A percentile compares a stretch with the other conserved stretches of the same genome.
These are phyloP conservation scores for Oreochromis mossambicus DNA, from an alignment of 2,797 vertebrate species.

Conservation along the genomic window DNA sequence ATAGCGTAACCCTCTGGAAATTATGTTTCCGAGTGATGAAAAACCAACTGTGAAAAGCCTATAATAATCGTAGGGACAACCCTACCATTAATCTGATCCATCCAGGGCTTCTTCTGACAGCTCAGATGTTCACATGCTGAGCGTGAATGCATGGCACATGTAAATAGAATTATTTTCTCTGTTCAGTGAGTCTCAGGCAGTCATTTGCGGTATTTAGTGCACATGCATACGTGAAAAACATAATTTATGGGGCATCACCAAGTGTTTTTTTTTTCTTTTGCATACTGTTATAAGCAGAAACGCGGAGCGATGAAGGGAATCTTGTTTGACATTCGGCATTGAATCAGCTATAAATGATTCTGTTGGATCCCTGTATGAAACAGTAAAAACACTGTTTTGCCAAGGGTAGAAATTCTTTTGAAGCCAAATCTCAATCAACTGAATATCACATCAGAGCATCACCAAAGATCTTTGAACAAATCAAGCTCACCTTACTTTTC, in stretches of 20 bases:
- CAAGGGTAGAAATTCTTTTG: constrained; percentile 34
- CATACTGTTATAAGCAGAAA: background rate
- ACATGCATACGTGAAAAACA: background rate
- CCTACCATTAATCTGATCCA: background rate
- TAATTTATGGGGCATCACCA: background rate
- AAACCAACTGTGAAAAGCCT: background rate
- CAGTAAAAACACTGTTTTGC: constrained; percentile 11
- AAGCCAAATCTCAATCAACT: constrained; percentile 60
- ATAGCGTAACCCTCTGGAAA: background rate
- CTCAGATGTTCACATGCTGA: background rate
- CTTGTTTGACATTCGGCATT: constrained; percentile 2
- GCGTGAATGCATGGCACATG: background rate
- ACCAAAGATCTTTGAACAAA: constrained; percentile 36
- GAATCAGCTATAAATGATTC: constrained; percentile 50
- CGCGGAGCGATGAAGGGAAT: background rate
- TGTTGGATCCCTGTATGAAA: constrained; percentile 50
- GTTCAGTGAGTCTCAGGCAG: background rate
- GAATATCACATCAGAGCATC: constrained; percentile 44
- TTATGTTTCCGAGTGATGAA: background rate
- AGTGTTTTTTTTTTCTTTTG: background rate
- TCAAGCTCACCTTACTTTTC: constrained; percentile 47
- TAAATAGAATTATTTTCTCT: background rate
- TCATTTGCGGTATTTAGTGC: background rate
- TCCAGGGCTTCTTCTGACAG: background rate
- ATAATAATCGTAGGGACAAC: background rate